Base-by-base conservation (phyloP, 2,797 vertebrate genomes). In the Coregonus sp. region DNA sequence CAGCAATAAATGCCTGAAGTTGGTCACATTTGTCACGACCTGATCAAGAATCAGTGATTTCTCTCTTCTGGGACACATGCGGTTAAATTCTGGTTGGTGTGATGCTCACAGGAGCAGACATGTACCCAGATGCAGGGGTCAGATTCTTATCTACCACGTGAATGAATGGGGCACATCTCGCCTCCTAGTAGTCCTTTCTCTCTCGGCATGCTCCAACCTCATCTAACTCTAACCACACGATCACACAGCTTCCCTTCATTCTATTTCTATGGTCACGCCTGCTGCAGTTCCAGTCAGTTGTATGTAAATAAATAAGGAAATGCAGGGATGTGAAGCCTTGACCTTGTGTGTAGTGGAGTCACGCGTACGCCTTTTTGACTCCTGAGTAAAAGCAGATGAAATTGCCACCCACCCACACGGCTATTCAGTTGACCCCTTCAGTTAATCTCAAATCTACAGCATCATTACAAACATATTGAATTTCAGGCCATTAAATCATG, bases 221-320 rank as follows among this genome's bases (percentile, higher is more conserved):
- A 33, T 68, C 66, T 68, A 29, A 18, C 66, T 67, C 29, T 18
- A 33, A 68, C 40, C 40, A 68, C 33, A 33, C 2, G 31, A 16
- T 67, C 33, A 33, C 33, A 33, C 66, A 7, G 16, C 29, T 33
- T 68, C 66, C 5, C 15, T 35, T 68, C 20, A 15, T 66, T 66
- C 14, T 68, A 33, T 35, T 68, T 18, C 31, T 5, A 12, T 35
- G 11, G 33, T 68, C 15, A 68, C 15, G 14, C 14, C 66, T 68
- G 66, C 66, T 33, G 31, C 66, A 68, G 33, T 37, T 68, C 33
- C 33, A 68, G 66, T 68, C 66, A 68, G 31, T 68, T 15, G 65
- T 33, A 67, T 67, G 31, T 33, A 6, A 68, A 33, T 2, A 15
- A 67, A 68, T 68, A 68, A 68, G 66, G 33, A 37, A 18, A 68